Base-by-base conservation (phyloP, 1,140 invertebrate genomes). In the Trichoplusia ni region DNA sequence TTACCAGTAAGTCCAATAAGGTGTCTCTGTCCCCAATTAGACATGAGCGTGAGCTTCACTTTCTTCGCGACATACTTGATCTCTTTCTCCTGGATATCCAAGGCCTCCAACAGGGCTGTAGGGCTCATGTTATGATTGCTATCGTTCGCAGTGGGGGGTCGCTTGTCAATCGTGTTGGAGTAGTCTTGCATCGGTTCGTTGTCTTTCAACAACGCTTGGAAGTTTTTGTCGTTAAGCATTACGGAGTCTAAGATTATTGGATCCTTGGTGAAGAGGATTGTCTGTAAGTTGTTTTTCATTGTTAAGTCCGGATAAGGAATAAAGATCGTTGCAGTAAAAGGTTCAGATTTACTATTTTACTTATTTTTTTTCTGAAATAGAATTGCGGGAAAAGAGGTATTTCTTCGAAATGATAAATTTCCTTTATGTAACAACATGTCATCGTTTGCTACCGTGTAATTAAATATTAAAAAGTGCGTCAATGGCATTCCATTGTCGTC, bases 261-360 rank as follows among this genome's bases (percentile, higher is more conserved):
- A 75, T 96, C 93, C 53, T 93, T 95, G 18, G 95, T 96, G 82
- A 96, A 97, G 49, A 97, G 86, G 70, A 97, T 96, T 11, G 95
- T 96, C 95, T 97, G 1, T 1, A 59, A 38, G 14, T 11, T 25
- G 14, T 0, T 35, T 18, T 53, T 4, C n/a, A 1, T 3, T 11
- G 13, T 40, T 4, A 35, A 11, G 7, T 11, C 11, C 2, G 18
- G 4, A 16, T 6, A 11, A 11, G 2, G 4, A 3, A 18, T 16
- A 2, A 38, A 16, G 37, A 37, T n/a, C 16, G 35, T 11, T n/a
- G 5, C 31, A 35, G 8, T n/a, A 35, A 9, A 35, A 35, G 3
- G 3, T 27, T 27, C 25, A 3, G 25, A 7, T 27, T 4, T n/a
- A n/a, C n/a, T n/a, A n/a, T n/a, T n/a, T n/a, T n/a, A n/a, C n/a